Evolutionary conservation across 2,113 vertebrate genomes (phyloP), one percentile per base, ranked within the genome.

Genomic region (Paralichthys olivaceus): DNA sequence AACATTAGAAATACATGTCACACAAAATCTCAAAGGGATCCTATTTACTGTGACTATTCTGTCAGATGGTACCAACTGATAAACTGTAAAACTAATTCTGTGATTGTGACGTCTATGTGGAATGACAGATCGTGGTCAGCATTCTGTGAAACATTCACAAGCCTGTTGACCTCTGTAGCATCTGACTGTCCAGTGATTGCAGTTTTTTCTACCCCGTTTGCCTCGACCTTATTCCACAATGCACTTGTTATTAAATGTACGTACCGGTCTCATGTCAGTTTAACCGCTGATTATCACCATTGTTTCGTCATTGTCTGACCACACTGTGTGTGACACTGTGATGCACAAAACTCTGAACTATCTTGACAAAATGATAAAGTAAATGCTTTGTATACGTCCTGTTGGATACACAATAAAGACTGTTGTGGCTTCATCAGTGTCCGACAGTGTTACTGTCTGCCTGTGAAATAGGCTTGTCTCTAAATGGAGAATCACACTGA

Each of bases 401-500:
- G 19, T 25, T 79, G 26, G 28, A 55, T 55, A 17, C 8, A 69
- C 22, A 59, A 43, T 59, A 59, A 57, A 74, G 45, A 32, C n/a
- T 37, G 28, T 25, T 29, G n/a, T 54, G 49, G 29, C 45, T 54
- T 56, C 43, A 61, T 63, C 58, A 51, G 14, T 49, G 57, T 68
- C 65, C 6, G 11, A 29, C 40, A 25, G 11, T 62, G 55, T 59
- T 22, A 63, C 4, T 47, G 19, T 29, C 19, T 20, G 20, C 17
- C 20, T 47, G 15, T 47, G 17, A 69, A 83, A 82, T 54, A 73
- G 66, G 40, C 29, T 8, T 9, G 19, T 85, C 80, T 81, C 80
- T 81, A 77, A 83, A 78, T 77, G 78, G 45, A 64, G 43, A 76
- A 63, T 28, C 60, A 49, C 62, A 71, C 80, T 65, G 79, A 90